Conservation (phyloP, 2,797 vertebrate genomes). For the Mareca penelope region DNA sequence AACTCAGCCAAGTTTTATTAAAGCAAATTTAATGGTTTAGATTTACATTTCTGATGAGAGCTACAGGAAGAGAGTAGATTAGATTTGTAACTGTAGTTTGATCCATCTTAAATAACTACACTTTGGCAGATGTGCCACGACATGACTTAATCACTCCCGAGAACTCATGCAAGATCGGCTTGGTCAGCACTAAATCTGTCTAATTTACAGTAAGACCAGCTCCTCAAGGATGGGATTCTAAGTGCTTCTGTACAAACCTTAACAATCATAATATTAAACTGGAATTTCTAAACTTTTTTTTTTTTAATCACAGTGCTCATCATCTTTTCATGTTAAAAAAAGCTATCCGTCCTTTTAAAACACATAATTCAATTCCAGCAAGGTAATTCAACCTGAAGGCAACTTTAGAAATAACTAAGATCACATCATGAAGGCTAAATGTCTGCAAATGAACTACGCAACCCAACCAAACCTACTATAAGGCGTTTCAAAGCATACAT, state of each 20-base stretch:
- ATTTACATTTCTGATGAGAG: slow-evolving; percentile 19
- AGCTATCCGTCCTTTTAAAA: neutral
- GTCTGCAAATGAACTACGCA: rapidly evolving
- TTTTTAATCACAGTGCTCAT: neutral
- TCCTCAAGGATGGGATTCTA: neutral
- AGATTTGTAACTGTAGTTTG: neutral
- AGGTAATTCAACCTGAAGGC: neutral
- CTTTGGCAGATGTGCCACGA: neutral
- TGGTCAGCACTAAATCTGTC: neutral
- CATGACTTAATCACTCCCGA: neutral
- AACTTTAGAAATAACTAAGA: neutral
- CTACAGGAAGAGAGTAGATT: neutral
- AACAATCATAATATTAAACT: neutral
- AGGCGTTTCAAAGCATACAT: neutral
- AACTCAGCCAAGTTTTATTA: neutral
- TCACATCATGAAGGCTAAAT: neutral
- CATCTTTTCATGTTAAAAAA: neutral
- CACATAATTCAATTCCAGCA: neutral
- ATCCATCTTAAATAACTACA: neutral
- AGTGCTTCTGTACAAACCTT: neutral
- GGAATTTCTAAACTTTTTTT: neutral
- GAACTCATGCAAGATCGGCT: neutral
- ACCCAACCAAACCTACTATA: neutral
- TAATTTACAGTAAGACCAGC: neutral
- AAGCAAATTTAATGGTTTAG: slow-evolving; percentile 3